Base-by-base conservation (phyloP, 2,797 vertebrate genomes). In the Gymnoscopelus braueri region DNA sequence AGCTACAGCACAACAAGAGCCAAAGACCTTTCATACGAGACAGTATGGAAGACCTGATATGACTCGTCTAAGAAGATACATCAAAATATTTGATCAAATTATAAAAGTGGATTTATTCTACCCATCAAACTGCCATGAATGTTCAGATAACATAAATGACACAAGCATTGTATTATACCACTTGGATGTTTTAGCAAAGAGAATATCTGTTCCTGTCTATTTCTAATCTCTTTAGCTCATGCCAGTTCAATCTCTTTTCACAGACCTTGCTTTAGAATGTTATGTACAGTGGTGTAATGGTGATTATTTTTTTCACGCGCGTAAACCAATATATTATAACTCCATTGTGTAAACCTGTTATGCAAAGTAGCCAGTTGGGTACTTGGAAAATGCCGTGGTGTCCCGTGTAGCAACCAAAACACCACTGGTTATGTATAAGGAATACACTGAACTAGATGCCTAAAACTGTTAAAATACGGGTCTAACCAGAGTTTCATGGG, bases 11-110 rank as follows among this genome's bases (percentile, higher is more conserved):
- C 59, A 61, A 79, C 60, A 77, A 2, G 9, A 29, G 9, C 29
- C 72, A 66, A 67, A 75, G 60, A 72, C 44, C 48, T 70, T 65
- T 67, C 8, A 75, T 14, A 80, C 15, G 50, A 67, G 82, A 54
- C 35, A 51, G 24, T 6, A 52, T 4, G 15, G 70, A 0, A n/a
- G 6, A 3, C 61, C 3, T 62, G 12, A 57, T 57, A 4, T 57
- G 55, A 32, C 23, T 3, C 4, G 15, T n/a, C 6, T 29, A 29
- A 15, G 50, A 23, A 53, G 39, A 10, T 9, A 53, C 32, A 65
- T 9, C 29, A 74, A 61, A 47, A 53, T 13, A 63, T 58, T 10
- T 23, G 23, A 23, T 56, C 0, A 61, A 60, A 66, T n/a, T 39
- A 23, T n/a, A 53, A 12, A 62, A n/a, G 24, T 10, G 1, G 35